A percentile compares a stretch with the other conserved stretches of the same genome.
These are phyloP conservation scores for Enoplolaimus lenunculus DNA, from an alignment of 2,888 invertebrate species.

Conservation along the genomic window DNA sequence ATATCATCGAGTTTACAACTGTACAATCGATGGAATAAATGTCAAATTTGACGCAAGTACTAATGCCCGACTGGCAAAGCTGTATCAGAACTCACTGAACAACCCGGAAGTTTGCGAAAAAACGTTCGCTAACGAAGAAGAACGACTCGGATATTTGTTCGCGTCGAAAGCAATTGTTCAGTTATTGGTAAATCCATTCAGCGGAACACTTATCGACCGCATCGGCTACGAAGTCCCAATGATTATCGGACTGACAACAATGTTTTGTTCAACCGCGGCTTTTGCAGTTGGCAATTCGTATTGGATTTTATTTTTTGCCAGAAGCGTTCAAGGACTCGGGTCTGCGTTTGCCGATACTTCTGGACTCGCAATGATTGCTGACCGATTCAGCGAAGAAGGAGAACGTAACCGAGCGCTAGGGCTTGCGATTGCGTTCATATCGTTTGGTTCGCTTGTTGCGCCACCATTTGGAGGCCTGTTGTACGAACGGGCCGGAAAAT, in stretches of 20 bases:
- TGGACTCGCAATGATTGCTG: slow-evolving; percentile 97
- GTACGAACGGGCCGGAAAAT: slow-evolving; percentile 84
- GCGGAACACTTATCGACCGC: slow-evolving; percentile 89
- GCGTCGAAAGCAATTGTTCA: slow-evolving; percentile 98
- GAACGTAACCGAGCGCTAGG: slow-evolving; percentile 90
- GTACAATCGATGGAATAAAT: slow-evolving; percentile 54
- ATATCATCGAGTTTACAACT: too few relatives aligned
- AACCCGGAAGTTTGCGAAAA: too few relatives aligned
- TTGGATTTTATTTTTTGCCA: slow-evolving; percentile 83
- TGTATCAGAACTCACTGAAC: too few relatives aligned
- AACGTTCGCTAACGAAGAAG: too few relatives aligned
- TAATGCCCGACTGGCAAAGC: slow-evolving; percentile 45
- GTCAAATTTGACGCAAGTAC: slow-evolving; percentile 46
- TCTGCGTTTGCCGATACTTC: slow-evolving; percentile 98
- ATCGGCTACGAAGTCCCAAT: slow-evolving; percentile 97
- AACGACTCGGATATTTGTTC: slow-evolving; percentile 86
- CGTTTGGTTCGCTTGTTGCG: slow-evolving; percentile 96
- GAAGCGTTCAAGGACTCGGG: slow-evolving; percentile 85
- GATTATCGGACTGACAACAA: slow-evolving; percentile 94
- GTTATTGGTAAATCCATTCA: slow-evolving; percentile 93
- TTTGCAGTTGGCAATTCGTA: slow-evolving; percentile 94
- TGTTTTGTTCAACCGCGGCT: slow-evolving; percentile 89
- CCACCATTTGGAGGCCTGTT: slow-evolving; percentile 95
- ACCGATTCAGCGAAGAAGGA: slow-evolving; percentile 85
- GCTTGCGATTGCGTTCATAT: slow-evolving; percentile 86